A percentile compares a stretch with the other conserved stretches of the same genome.
These are phyloP conservation scores for Spheniscus humboldti DNA, from an alignment of 2,797 vertebrate genomes.

Conservation along the genomic window DNA sequence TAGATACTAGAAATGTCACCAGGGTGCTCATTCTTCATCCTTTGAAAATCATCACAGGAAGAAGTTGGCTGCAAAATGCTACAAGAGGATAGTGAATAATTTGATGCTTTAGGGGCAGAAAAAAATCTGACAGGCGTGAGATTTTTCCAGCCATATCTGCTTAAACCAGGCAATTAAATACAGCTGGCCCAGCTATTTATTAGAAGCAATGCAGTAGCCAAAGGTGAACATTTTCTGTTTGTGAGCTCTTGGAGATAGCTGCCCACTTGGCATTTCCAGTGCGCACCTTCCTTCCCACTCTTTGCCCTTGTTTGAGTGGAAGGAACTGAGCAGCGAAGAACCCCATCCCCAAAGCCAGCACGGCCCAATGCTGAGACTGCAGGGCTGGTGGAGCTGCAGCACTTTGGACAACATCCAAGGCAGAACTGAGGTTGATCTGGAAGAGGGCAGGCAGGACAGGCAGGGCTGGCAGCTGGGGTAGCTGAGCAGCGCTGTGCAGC, in stretches of 20 bases:
- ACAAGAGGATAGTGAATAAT: slow-evolving; percentile 1
- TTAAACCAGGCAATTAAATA: neutral
- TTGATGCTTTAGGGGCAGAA: neutral
- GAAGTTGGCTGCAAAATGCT: slow-evolving; percentile 18
- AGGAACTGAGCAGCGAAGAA: neutral
- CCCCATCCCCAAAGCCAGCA: neutral
- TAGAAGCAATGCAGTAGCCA: neutral
- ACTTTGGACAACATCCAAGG: neutral
- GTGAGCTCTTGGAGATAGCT: neutral
- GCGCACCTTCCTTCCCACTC: neutral
- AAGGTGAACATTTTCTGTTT: neutral
- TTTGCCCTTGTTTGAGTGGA: neutral
- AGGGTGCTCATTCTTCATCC: slow-evolving; percentile 40
- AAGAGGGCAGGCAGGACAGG: neutral
- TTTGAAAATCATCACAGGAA: slow-evolving; percentile 40
- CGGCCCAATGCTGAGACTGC: neutral
- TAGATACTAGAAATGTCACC: slow-evolving; percentile 55
- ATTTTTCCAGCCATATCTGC: neutral
- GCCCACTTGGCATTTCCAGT: neutral
- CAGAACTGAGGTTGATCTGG: neutral
- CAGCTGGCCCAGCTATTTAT: neutral
- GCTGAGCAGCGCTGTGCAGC: neutral
- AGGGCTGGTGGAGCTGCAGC: neutral
- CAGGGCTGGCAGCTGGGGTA: neutral
- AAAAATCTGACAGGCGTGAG: neutral